A percentile compares a stretch with the other conserved stretches of the same genome.
These are phyloP conservation scores for Diarsia dahlii DNA, from an alignment of 2,888 invertebrate species.

Conservation along the genomic window DNA sequence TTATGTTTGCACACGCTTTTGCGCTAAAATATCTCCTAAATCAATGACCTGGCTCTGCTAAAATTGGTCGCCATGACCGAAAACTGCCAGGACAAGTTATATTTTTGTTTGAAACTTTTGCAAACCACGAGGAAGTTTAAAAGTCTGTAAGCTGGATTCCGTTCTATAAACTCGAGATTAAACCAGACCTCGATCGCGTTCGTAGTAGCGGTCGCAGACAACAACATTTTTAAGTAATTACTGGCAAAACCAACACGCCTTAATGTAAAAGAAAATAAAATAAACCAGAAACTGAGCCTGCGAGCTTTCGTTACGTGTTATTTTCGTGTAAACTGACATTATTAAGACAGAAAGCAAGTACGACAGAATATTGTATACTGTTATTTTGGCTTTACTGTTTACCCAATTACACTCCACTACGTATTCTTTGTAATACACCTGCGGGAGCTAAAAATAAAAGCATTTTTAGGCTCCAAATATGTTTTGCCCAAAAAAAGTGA, in stretches of 20 bases:
- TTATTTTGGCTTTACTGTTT: constrained; percentile 14
- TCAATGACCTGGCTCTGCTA: not conserved
- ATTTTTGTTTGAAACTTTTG: not conserved
- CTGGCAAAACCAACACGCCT: constrained; percentile 65
- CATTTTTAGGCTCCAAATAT: constrained; percentile 43
- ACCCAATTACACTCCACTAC: constrained; percentile 40
- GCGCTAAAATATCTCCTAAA: not conserved
- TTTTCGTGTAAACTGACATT: constrained; percentile 51
- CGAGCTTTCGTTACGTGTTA: constrained; percentile 63
- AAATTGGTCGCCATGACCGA: not conserved
- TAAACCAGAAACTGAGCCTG: constrained; percentile 60
- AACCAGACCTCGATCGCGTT: constrained; percentile 12
- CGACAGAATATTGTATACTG: constrained; percentile 13
- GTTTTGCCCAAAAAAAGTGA: constrained; percentile 50
- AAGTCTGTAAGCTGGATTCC: not conserved
- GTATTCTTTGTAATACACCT: constrained; percentile 39
- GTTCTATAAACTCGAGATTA: constrained; percentile 11
- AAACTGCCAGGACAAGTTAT: no score
- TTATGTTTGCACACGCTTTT: not conserved
- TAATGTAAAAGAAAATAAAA: constrained; percentile 64
- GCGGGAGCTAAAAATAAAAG: constrained; percentile 43
- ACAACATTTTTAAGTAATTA: constrained; percentile 71
- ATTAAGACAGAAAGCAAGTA: constrained; percentile 35
- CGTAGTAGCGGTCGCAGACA: constrained; percentile 58
- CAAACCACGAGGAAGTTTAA: not conserved